phyloP scores from a whole-genome alignment of 2,888 invertebrate genomes.

The Gasteruption jaculator region DNA sequence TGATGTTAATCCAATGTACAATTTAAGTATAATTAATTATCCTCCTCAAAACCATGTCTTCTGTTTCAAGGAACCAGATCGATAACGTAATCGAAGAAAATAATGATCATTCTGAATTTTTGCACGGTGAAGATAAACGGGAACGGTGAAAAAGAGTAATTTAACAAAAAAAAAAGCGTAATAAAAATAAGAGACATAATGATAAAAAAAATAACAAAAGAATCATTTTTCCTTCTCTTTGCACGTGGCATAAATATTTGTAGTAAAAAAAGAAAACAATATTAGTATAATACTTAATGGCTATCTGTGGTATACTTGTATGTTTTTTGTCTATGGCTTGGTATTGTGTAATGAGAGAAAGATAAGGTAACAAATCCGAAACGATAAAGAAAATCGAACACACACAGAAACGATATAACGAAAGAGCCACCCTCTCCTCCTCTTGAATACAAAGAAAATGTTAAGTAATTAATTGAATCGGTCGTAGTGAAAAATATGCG shows the following conservation, averaged over 20 bases:
- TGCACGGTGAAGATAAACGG: too few relatives aligned
- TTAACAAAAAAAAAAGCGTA: constrained; percentile 26
- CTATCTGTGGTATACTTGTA: constrained; percentile 35
- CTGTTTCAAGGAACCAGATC: not conserved
- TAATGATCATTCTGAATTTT: too few relatives aligned
- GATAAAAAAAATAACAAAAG: constrained; percentile 10
- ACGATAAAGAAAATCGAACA: constrained; percentile 3
- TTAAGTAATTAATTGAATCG: too few relatives aligned
- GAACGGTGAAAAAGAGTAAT: too few relatives aligned
- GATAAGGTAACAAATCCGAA: too few relatives aligned
- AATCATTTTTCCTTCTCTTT: constrained; percentile 24
- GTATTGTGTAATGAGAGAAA: too few relatives aligned
- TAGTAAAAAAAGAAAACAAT: too few relatives aligned
- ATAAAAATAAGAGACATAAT: constrained; percentile 17
- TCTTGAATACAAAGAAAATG: too few relatives aligned
- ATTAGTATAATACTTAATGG: constrained; percentile 37
- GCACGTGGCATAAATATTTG: constrained; percentile 35
- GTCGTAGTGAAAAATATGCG: too few relatives aligned
- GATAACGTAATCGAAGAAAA: not conserved
- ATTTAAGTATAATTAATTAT: not conserved
- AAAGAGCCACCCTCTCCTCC: too few relatives aligned
- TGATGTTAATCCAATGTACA: not conserved
- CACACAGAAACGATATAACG: too few relatives aligned
- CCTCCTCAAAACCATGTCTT: not conserved
- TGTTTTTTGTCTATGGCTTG: constrained; percentile 31